Conservation (phyloP, 1,140 invertebrate genomes). For the Bombus waltoni region DNA sequence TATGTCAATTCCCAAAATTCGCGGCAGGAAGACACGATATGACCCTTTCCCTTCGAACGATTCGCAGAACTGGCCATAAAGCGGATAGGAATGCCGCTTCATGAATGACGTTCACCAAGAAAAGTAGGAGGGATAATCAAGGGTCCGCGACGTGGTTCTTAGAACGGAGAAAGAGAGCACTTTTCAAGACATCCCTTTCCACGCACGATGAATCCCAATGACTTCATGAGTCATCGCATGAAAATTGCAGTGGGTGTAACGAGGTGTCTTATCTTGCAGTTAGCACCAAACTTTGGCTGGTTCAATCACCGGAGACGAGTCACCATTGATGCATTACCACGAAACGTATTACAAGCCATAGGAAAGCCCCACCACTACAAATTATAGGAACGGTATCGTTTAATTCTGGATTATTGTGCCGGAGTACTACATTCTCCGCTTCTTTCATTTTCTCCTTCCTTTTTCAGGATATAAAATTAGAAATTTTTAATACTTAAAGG, state of each 20-base stretch:
- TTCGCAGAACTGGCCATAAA: slow-evolving; percentile 11
- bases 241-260: not conserved
- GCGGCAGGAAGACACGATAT: not conserved
- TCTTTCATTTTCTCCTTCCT: not conserved
- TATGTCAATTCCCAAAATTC: not conserved
- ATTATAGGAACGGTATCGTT: too few species aligned
- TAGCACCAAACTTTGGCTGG: not conserved
- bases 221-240: slow-evolving; percentile 19
- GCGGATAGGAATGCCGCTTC: slow-evolving; percentile 37
- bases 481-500: not conserved
- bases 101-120: slow-evolving; percentile 20
- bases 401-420: too few species aligned
- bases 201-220: slow-evolving; percentile 19
- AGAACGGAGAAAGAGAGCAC: slow-evolving; percentile 28
- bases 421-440: not conserved
- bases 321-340: not conserved
- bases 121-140: slow-evolving; percentile 25
- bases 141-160: slow-evolving; percentile 11
- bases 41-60: not conserved
- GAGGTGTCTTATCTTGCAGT: not conserved
- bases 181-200: slow-evolving; percentile 14
- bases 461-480: not conserved
- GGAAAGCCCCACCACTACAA: too few species aligned
- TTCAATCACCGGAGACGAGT: not conserved
- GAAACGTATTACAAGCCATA: too few species aligned